Conservation (phyloP, 2,888 invertebrate genomes). For the Gerris lacustris region DNA sequence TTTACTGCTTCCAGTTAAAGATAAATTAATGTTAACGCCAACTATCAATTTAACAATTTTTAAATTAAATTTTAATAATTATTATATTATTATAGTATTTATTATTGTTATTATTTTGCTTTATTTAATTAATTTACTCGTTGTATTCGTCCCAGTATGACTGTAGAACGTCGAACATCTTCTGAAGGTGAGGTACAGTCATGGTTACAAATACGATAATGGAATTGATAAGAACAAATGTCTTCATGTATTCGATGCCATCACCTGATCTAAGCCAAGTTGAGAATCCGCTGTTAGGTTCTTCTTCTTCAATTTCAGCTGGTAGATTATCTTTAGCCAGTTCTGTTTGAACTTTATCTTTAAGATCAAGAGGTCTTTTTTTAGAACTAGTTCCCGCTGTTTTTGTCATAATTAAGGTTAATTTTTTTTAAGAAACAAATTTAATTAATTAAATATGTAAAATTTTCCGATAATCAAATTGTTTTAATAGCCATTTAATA, state of each 20-base stretch:
- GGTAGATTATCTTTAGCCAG: neutral
- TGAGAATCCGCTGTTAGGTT: conserved; percentile 27
- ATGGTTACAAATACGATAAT: conserved; percentile 57
- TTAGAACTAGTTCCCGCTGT: too few species aligned
- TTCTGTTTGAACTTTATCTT: neutral
- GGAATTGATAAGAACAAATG: conserved; percentile 69
- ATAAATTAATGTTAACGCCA: too few species aligned
- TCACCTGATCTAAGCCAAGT: conserved; percentile 42
- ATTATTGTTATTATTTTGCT: too few species aligned
- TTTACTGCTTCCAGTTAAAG: too few species aligned
- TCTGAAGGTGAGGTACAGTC: conserved; percentile 59
- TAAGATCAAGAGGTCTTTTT: neutral
- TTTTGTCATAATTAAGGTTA: too few species aligned
- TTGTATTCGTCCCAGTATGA: conserved; percentile 29
- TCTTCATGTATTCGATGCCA: conserved; percentile 60
- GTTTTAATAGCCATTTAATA: neutral
- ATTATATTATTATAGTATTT: too few species aligned
- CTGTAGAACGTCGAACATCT: conserved; percentile 41
- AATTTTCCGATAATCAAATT: too few species aligned
- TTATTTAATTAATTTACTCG: too few species aligned
- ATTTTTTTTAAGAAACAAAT: too few species aligned
- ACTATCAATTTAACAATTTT: too few species aligned
- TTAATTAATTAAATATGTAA: too few species aligned
- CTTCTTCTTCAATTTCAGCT: conserved; percentile 18
- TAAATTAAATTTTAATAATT: too few species aligned